These are phyloP conservation scores for Myotis brandtii DNA, from an alignment of 2,113 vertebrate genomes.

Conservation along the genomic window DNA sequence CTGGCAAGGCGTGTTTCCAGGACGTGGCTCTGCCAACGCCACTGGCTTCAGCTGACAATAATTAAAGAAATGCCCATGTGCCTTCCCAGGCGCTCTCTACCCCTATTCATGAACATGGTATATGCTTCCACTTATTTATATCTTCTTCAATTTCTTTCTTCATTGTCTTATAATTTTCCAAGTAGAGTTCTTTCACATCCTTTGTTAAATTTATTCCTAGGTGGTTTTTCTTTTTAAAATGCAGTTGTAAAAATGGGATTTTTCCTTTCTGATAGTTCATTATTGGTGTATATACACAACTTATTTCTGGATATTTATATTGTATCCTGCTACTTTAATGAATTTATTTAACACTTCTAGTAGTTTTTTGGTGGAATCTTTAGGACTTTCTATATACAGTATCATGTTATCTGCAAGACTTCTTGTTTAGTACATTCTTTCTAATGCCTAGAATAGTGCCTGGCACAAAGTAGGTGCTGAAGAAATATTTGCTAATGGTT, in stretches of 20 bases:
- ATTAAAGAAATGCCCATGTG: no score
- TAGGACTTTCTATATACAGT: neutral
- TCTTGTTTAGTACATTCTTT: neutral
- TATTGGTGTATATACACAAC: neutral
- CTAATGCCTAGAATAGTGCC: neutral
- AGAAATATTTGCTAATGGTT: neutral
- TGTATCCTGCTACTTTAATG: neutral
- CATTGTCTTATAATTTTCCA: neutral
- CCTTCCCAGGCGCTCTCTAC: no score
- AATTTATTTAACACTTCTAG: neutral
- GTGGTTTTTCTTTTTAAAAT: neutral
- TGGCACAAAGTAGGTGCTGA: neutral
- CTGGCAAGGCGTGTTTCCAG: no score
- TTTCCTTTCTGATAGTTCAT: neutral
- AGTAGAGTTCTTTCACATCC: neutral
- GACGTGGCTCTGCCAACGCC: no score
- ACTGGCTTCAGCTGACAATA: no score
- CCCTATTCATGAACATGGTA: neutral
- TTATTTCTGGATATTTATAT: neutral
- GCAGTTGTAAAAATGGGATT: neutral
- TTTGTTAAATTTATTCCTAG: neutral
- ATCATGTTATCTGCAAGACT: neutral
- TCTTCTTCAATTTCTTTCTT: neutral
- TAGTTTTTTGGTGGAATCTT: neutral
- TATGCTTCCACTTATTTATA: neutral